Evolutionary conservation across 2,797 vertebrate genomes (phyloP).

Genomic region (Ctenochaetus hawaiiensis): DNA sequence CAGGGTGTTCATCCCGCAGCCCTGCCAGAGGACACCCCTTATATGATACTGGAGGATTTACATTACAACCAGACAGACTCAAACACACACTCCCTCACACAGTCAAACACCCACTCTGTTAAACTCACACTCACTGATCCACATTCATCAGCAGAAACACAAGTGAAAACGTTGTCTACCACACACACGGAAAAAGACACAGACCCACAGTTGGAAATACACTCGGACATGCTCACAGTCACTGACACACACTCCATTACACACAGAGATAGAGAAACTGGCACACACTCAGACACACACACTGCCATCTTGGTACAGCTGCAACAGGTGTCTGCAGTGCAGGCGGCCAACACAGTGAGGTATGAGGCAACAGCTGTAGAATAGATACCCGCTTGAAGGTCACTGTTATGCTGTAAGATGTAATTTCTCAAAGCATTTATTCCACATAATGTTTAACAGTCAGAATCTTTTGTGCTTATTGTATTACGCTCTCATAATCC

Average conservation of each 20-base stretch:
- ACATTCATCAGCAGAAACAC: conserved; percentile 18
- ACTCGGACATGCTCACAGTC: conserved; percentile 6
- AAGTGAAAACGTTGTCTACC: not conserved
- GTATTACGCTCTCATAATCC: not conserved
- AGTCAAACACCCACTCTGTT: conserved; percentile 53
- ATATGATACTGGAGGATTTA: conserved; percentile 57
- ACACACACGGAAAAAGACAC: conserved; percentile 29
- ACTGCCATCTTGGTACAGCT: conserved; percentile 54
- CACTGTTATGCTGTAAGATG: not conserved
- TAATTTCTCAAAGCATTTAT: not conserved
- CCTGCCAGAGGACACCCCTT: conserved; percentile 63
- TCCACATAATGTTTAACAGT: not conserved
- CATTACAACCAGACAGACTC: conserved; percentile 66
- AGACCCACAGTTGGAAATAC: conserved; percentile 35
- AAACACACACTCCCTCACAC: conserved; percentile 24
- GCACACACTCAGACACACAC: conserved; percentile 54
- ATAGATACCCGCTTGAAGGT: not conserved
- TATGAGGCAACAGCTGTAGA: conserved; percentile 49
- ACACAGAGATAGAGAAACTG: conserved; percentile 3
- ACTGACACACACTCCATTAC: conserved; percentile 35
- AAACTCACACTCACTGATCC: conserved; percentile 46
- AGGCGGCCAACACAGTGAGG: conserved; percentile 87
- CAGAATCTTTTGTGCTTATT: not conserved
- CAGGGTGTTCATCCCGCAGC: conserved; percentile 63
- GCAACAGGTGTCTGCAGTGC: conserved; percentile 84